phyloP scores from a whole-genome alignment of 2,113 vertebrate species.

The Dunckerocampus dactyliophorus region DNA sequence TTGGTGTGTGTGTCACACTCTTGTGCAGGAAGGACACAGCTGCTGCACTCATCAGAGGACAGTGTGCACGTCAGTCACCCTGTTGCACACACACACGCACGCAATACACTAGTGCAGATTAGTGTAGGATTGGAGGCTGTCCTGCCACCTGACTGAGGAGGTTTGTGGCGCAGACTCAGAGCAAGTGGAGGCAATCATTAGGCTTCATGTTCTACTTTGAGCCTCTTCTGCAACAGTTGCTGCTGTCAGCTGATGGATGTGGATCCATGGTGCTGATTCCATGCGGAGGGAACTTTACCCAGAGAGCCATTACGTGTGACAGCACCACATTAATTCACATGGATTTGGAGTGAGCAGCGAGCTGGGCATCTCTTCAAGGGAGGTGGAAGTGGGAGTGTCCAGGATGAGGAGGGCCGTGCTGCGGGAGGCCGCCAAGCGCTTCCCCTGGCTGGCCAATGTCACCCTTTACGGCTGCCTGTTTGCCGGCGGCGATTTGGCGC shows the following conservation, averaged over 20 bases:
- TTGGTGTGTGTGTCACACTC: not conserved
- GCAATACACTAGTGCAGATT: not conserved
- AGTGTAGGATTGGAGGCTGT: slow-evolving; percentile 1
- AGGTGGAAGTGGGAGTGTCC: not conserved
- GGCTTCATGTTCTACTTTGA: slow-evolving; percentile 1
- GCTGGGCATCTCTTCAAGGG: not conserved
- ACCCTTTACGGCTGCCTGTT: slow-evolving; percentile 78
- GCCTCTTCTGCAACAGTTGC: not conserved
- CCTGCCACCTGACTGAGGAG: not conserved
- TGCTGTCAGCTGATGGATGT: not conserved
- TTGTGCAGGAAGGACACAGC: not conserved
- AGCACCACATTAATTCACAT: not conserved
- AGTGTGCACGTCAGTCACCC: too few relatives aligned
- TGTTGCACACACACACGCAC: not conserved
- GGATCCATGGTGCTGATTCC: not conserved
- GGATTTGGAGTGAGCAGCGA: not conserved
- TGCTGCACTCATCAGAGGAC: not conserved
- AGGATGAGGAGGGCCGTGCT: slow-evolving; percentile 59
- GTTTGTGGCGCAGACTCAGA: slow-evolving; percentile 1
- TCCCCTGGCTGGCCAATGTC: slow-evolving; percentile 84
- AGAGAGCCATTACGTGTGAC: not conserved
- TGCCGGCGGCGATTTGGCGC: slow-evolving; percentile 80
- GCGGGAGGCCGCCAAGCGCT: slow-evolving; percentile 62
- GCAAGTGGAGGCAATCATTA: not conserved
- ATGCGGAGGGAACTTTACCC: not conserved